phyloP scores from a whole-genome alignment of 1,140 invertebrate genomes.

The Drosophila grimshawi region DNA sequence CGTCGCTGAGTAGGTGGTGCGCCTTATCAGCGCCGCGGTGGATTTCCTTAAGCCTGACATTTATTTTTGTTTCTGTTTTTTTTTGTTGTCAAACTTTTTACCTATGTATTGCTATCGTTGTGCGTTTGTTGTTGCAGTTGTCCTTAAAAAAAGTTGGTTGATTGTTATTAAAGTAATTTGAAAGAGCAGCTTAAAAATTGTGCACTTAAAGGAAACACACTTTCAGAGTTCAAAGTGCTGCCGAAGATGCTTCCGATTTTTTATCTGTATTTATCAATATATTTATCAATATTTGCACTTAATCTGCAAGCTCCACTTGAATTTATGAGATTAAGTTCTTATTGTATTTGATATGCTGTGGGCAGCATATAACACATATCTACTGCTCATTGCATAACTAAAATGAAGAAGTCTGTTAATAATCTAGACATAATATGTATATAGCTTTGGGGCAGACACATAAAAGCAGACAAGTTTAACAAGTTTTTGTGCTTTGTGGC shows the following conservation, averaged over 20 bases:
- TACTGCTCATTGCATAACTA: background rate
- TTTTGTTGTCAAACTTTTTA: no score
- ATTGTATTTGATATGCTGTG: no score
- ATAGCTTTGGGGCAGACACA: constrained; percentile 1
- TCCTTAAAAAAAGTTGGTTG: constrained; percentile 7
- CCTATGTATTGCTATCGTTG: background rate
- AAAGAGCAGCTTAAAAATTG: background rate
- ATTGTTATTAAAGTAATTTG: constrained; percentile 12
- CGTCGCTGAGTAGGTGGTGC: constrained; percentile 70
- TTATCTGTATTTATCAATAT: no score
- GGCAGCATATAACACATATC: background rate
- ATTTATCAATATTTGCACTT: no score
- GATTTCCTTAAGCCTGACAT: constrained; percentile 76
- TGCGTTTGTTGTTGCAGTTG: background rate
- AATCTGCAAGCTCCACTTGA: no score
- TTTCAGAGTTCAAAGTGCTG: no score
- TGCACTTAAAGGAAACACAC: no score
- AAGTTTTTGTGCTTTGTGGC: constrained; percentile 19
- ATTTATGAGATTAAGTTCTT: no score
- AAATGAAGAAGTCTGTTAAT: background rate
- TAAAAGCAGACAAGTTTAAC: constrained; percentile 1
- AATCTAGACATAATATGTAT: background rate
- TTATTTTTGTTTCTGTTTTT: constrained; percentile 1
- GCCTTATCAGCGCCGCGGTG: constrained; percentile 69
- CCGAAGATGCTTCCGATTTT: no score